These are phyloP conservation scores for Squalus acanthias DNA, from an alignment of 2,797 vertebrate species.

Conservation along the genomic window DNA sequence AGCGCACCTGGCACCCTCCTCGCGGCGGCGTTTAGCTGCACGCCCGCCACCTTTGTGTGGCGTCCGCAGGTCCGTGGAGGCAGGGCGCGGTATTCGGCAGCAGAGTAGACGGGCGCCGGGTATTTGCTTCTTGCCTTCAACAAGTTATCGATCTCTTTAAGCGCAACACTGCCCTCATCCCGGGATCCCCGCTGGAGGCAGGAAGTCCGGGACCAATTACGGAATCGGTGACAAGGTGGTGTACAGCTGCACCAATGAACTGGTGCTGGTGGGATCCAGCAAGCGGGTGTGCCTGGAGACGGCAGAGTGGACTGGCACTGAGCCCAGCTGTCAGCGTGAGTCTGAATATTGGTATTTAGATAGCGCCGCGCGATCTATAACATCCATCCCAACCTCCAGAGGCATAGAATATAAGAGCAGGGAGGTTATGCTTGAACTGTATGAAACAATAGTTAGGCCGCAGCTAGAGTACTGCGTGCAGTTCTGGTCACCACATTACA, in stretches of 20 bases:
- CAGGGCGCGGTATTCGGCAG: too few relatives aligned
- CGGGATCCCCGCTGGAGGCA: neutral
- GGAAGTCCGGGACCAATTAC: neutral
- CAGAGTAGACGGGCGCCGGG: too few relatives aligned
- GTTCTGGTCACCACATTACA: too few relatives aligned
- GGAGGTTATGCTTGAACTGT: too few relatives aligned
- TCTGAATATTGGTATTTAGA: neutral
- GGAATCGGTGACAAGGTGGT: neutral
- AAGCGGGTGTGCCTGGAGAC: neutral
- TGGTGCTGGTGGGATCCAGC: neutral
- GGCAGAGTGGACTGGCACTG: neutral
- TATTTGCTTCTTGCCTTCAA: neutral
- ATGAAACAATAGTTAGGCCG: too few relatives aligned
- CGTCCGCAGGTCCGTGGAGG: too few relatives aligned
- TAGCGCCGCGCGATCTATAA: neutral
- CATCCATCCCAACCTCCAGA: too few relatives aligned
- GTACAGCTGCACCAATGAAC: neutral
- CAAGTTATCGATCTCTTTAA: neutral
- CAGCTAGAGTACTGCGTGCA: too few relatives aligned
- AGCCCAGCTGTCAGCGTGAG: neutral
- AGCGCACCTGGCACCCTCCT: too few relatives aligned
- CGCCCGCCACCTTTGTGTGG: too few relatives aligned
- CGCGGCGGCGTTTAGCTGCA: too few relatives aligned
- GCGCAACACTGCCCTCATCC: neutral
- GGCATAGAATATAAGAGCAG: too few relatives aligned